Conservation (phyloP, 2,888 invertebrate genomes). For the Caenorhabditis angaria region DNA sequence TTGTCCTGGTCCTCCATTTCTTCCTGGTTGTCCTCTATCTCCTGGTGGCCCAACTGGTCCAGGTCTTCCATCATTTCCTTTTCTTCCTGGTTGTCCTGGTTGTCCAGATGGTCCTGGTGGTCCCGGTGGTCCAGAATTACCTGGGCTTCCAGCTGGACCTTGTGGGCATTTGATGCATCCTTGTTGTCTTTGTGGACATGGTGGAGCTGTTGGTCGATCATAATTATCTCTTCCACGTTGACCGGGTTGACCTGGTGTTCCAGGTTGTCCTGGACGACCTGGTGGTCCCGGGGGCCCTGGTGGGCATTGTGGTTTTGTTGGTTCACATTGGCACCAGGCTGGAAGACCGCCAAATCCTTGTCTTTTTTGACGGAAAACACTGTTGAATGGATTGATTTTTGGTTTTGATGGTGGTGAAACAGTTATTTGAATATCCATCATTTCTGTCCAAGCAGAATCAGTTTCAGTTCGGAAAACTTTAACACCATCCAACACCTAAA, state of each 20-base stretch:
- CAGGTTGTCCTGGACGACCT: conserved; percentile 56
- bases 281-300: conserved; percentile 61
- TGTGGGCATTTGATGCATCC: conserved; percentile 54
- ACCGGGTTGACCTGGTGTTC: conserved; percentile 50
- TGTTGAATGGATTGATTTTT: conserved; percentile 54
- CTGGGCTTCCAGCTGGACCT: conserved; percentile 43
- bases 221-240: conserved; percentile 54
- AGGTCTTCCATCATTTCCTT: conserved; percentile 58
- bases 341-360: conserved; percentile 56
- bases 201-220: conserved; percentile 55
- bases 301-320: conserved; percentile 57
- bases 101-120: conserved; percentile 58
- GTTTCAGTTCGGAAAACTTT: conserved; percentile 59
- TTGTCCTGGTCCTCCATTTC: conserved; percentile 37
- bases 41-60: conserved; percentile 61
- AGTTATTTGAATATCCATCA: conserved; percentile 60
- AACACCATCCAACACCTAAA: conserved; percentile 55
- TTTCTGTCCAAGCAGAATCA: conserved; percentile 60
- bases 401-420: conserved; percentile 66
- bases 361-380: conserved; percentile 61
- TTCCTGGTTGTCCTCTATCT: conserved; percentile 57
- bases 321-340: conserved; percentile 63
- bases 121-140: conserved; percentile 48
- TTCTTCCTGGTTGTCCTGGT: conserved; percentile 48
- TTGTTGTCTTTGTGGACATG: conserved; percentile 57